Evolutionary conservation across 64 coral and sea anemone genomes (phyloP).

Genomic region (Stylophora pistillata): DNA sequence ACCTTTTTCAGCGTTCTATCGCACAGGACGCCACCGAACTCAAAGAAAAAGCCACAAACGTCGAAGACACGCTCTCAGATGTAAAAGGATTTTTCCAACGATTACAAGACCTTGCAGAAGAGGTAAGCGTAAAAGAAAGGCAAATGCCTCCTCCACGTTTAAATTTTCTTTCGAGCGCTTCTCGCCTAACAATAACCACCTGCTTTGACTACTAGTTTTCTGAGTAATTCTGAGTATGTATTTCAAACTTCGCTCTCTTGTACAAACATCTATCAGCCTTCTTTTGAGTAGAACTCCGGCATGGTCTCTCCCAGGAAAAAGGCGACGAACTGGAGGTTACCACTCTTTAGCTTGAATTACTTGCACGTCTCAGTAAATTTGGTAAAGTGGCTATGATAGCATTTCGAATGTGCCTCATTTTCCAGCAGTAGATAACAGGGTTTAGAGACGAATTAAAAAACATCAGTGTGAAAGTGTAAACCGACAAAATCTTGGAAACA

Average conservation of each 20-base stretch:
- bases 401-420: not conserved
- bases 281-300: too few relatives aligned
- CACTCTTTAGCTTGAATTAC: too few relatives aligned
- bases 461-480: not conserved
- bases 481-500: too few relatives aligned
- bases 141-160: not conserved
- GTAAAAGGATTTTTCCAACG: conserved; percentile 74
- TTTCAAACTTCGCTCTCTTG: too few relatives aligned
- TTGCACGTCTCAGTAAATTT: not conserved
- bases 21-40: conserved; percentile 60
- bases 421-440: not conserved
- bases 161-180: too few relatives aligned
- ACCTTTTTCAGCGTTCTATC: conserved; percentile 37
- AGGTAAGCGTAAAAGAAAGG: conserved; percentile 49
- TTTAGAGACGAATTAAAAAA: conserved; percentile 2
- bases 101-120: conserved; percentile 80
- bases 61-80: conserved; percentile 62
- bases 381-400: not conserved
- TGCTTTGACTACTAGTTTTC: too few relatives aligned
- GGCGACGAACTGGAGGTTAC: too few relatives aligned
- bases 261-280: too few relatives aligned
- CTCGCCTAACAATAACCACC: too few relatives aligned
- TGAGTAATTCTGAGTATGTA: too few relatives aligned
- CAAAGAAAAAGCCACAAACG: conserved; percentile 48
- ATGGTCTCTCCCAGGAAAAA: too few relatives aligned